phyloP scores from a whole-genome alignment of 2,888 invertebrate species.

The Osedax frankpressi region DNA sequence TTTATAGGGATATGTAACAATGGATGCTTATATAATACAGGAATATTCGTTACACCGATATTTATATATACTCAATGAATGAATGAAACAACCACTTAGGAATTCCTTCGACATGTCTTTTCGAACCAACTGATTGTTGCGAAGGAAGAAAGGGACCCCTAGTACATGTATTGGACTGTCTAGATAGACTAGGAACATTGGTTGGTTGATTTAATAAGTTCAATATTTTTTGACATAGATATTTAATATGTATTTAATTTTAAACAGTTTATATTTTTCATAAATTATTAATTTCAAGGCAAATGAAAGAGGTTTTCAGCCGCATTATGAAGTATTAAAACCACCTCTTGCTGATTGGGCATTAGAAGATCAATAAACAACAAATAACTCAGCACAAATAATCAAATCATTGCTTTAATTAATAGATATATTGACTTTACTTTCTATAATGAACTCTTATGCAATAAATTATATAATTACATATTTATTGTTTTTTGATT shows the following conservation, averaged over 20 bases:
- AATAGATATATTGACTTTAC: no score
- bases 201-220: slow-evolving; percentile 26
- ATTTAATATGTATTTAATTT: background rate
- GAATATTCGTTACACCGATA: no score
- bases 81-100: no score
- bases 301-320: slow-evolving; percentile 33
- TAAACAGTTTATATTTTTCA: background rate
- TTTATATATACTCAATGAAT: no score
- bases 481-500: no score
- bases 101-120: slow-evolving; percentile 36
- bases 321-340: slow-evolving; percentile 27
- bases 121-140: slow-evolving; percentile 36
- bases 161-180: slow-evolving; percentile 37
- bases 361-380: background rate
- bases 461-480: no score
- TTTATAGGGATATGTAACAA: no score
- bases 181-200: slow-evolving; percentile 37
- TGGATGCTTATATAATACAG: no score
- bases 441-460: no score
- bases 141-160: slow-evolving; percentile 39
- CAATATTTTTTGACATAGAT: background rate
- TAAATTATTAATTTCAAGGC: slow-evolving; percentile 29
- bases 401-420: no score
- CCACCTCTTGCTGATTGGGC: slow-evolving; percentile 15
- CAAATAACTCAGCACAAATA: no score